Base-by-base conservation (phyloP, 35 echinoderm and acorn worm genomes). In the Strongylocentrotus purpuratus region DNA sequence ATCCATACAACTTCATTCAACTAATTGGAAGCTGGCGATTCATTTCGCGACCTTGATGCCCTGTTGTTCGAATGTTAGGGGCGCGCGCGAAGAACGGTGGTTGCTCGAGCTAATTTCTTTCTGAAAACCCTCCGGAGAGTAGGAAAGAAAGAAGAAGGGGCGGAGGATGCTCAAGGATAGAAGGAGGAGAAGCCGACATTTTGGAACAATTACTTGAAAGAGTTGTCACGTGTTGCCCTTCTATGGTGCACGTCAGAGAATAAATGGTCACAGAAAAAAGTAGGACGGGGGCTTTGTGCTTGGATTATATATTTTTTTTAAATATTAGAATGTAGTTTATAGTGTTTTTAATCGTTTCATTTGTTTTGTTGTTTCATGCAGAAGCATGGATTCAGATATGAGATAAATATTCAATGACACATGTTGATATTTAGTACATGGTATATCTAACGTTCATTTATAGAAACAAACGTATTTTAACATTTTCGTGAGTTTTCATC, bases 1-100 rank as follows among this genome's bases (percentile, higher is more conserved):
- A 5, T 78, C 65, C 65, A 78, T 78, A n/a, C 65, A 78, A 78
- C 65, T 78, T 78, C 65, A 78, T 78, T 78, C 65, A 78, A 78
- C 65, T 78, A 78, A 78, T 78, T 78, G 65, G 22, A 78, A 7
- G 20, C 22, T 5, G 28, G 28, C 65, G 22, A 78, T 78, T 78
- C 28, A 78, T 28, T 78, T 28, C 35, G 20, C 25, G 65, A 78
- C 65, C 65, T 78, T 78, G 65, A n/a, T 28, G 65, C 4, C 20
- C 20, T 78, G 65, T 78, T 78, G 65, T 78, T 78, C 20, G 65
- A 78, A 78, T 78, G 65, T 78, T 78, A 78, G 65, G 61, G 65
- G 65, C 65, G 65, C 65, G 65, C 28, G 65, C 20, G 65, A 7
- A 78, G 65, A 78, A 78, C 65, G 65, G 65, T 18, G 65, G 20